Evolutionary conservation across 2,888 invertebrate genomes (phyloP).

Genomic region (Lithophane ornitopus): DNA sequence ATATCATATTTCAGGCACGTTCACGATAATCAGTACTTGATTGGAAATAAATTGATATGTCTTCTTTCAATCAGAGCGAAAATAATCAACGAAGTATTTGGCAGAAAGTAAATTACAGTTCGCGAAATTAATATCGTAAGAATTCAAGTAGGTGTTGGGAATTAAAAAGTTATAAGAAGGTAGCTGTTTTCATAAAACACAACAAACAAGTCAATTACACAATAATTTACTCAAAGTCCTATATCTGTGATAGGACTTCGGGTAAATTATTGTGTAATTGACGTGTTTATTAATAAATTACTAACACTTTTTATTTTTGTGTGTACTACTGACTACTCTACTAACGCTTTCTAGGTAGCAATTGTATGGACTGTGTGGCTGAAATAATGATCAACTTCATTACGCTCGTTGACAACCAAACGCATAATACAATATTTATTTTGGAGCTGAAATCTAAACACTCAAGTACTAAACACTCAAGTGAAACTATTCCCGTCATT

Average conservation of each 20-base stretch:
- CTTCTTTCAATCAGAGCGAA: conserved; percentile 42
- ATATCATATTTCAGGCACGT: conserved; percentile 27
- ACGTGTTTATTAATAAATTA: neutral
- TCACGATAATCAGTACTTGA: conserved; percentile 29
- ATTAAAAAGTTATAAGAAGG: neutral
- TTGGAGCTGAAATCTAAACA: neutral
- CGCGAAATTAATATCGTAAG: conserved; percentile 7
- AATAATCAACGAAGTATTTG: conserved; percentile 26
- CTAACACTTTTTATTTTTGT: neutral
- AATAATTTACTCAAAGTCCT: neutral
- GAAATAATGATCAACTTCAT: neutral
- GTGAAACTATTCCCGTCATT: neutral
- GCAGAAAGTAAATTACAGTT: conserved; percentile 17
- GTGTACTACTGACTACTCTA: neutral
- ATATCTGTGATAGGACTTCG: too few species aligned
- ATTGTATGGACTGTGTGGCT: neutral
- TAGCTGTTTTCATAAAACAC: neutral
- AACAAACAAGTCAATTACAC: too few species aligned
- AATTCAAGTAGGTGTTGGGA: neutral
- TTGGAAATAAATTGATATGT: conserved; percentile 45
- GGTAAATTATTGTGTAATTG: neutral
- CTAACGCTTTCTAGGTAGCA: neutral
- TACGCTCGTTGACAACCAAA: neutral
- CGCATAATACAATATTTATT: neutral
- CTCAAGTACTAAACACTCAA: neutral